Evolutionary conservation across 1,140 invertebrate species (phyloP), one percentile per base, ranked within the genome.

Genomic region (Solenopsis invicta): DNA sequence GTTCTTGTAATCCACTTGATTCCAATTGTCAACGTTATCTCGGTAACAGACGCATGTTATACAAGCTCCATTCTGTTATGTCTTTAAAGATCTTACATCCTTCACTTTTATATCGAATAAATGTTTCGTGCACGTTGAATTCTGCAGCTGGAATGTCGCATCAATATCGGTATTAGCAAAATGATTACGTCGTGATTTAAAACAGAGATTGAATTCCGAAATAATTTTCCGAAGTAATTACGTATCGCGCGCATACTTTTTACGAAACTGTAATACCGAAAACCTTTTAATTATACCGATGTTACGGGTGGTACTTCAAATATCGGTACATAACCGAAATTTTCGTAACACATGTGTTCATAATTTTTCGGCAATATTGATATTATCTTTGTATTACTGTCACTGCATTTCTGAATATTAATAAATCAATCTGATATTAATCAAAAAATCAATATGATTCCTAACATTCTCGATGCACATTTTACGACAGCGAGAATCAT

Each of bases 21-120:
- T 80, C 45, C 81, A 75, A 86, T 67, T 77, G 71, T 67, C 82
- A 75, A 89, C 74, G 54, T 84, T 48, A 84, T 56, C 74, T 88
- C 59, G 61, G 59, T 48, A 50, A 69, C 21, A 29, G 13, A 34
- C 29, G 9, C 18, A 41, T 12, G n/a, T 48, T 24, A 18, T 16
- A 4, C 0, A 61, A 29, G 4, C 1, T 61, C 12, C 24, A 29
- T 16, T 29, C 8, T 9, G n/a, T n/a, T n/a, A 9, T 72, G 21
- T 74, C 34, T 84, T 34, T 12, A 21, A 34, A 29, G 37, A 74
- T 67, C 13, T 80, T 24, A 13, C 16, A 29, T 18, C 4, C 52
- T 41, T 41, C n/a, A 41, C 5, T 54, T 10, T 54, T 52, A 34
- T 16, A 34, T 69, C 2, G 8, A 24, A 80, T 45, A 29, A 54